These are phyloP conservation scores for Spinibarbus caldwelli DNA, from an alignment of 2,797 vertebrate species.

Conservation along the genomic window DNA sequence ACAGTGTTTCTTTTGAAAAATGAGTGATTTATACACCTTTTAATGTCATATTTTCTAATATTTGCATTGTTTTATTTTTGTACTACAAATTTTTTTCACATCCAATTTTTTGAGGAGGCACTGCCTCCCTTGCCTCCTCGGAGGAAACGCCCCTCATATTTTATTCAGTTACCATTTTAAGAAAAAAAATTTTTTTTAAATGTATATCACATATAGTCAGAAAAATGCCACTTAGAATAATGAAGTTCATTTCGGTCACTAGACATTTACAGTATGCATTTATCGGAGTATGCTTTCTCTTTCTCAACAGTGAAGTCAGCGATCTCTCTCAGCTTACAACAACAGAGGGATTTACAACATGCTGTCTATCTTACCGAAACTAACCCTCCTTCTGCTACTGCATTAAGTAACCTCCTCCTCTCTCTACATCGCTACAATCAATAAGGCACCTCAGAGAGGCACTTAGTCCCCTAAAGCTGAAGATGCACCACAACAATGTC, in stretches of 20 bases:
- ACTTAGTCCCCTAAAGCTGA: conserved; percentile 33
- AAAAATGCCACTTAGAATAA: not conserved
- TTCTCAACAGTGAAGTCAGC: not conserved
- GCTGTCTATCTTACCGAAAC: conserved; percentile 36
- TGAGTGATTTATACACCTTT: too few relatives aligned
- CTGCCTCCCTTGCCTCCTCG: too few relatives aligned
- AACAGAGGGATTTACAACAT: conserved; percentile 17
- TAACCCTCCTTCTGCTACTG: conserved; percentile 8
- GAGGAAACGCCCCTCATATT: too few relatives aligned
- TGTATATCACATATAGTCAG: not conserved
- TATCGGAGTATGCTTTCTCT: not conserved
- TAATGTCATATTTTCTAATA: too few relatives aligned
- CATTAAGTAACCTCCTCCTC: conserved; percentile 38
- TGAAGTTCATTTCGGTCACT: not conserved
- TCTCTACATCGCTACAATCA: conserved; percentile 47
- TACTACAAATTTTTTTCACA: too few relatives aligned
- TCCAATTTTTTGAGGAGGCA: too few relatives aligned
- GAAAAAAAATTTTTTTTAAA: not conserved
- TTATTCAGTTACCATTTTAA: not conserved
- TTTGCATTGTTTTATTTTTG: too few relatives aligned
- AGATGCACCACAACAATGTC: conserved; percentile 25
- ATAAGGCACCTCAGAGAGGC: conserved; percentile 42
- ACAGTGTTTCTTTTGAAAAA: too few relatives aligned
- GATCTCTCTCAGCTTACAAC: not conserved
- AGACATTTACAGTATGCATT: not conserved